Base-by-base conservation (phyloP, 2,888 invertebrate genomes). In the Cryptus armator region DNA sequence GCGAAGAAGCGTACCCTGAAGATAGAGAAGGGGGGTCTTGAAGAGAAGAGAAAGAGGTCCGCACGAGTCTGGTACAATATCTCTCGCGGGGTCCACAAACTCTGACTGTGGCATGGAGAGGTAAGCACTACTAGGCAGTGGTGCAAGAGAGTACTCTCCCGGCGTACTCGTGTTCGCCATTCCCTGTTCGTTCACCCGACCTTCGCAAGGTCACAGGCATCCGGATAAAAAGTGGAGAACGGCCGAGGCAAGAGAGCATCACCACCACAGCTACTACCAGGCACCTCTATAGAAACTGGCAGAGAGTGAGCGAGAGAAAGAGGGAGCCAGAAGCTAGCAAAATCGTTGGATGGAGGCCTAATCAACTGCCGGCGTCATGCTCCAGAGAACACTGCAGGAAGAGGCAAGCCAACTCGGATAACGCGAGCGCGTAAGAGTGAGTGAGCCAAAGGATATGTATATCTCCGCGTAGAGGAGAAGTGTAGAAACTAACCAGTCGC, bases 301-400 rank as follows among this genome's bases (percentile, higher is more conserved):
- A 75, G 29, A 70, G 14, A 87, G 87, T 87, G 88, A 87, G 87
- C 84, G 81, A 87, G 83, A 81, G 88, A 86, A 80, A 68, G 79
- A 67, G 81, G 83, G 82, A 86, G 87, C 43, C 67, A 85, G 87
- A 76, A 87, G 87, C 86, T 85, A 87, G 85, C 86, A 87, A 88
- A 85, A 86, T 77, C 85, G 84, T 48, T 79, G 86, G 87, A 89
- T 71, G 84, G 83, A 90, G 87, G 91, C 91, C 93, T 94, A 94
- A 94, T 94, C 93, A 94, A 93, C 92, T 92, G 92, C 92, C 92
- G 89, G 90, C 91, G 92, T 92, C 91, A 92, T 92, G 93, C 92
- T 92, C 90, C 91, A 90, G 89, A 90, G 92, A 91, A 87, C 91
- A 91, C 86, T 80, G 85, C 81, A 79, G 86, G 86, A 87, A 84